Base-by-base conservation (phyloP, 2,797 vertebrate genomes). In the Hozukius guyotensis region DNA sequence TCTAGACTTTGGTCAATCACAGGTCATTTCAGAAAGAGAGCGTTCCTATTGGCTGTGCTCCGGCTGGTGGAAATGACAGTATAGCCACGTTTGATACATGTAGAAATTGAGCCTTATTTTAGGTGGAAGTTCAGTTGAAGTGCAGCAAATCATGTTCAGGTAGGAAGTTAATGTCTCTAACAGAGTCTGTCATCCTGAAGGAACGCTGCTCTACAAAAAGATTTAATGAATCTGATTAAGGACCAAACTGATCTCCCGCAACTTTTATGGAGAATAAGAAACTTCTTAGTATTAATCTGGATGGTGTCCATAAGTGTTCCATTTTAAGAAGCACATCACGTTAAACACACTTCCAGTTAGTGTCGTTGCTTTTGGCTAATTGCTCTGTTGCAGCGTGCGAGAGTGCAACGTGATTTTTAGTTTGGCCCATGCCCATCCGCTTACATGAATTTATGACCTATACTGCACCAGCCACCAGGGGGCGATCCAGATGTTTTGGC, bases 21-120 rank as follows among this genome's bases (percentile, higher is more conserved):
- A 27, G 25, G 25, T 27, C 25, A 27, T 4, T 27, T 27, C 25
- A 27, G 25, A 27, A 3, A 27, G 25, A 27, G 25, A 27, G 25
- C 25, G 3, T 27, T 27, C 25, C 25, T 27, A 27, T 27, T 27
- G 25, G 25, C 25, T 27, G 25, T 27, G 25, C 25, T 27, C 3
- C 3, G 25, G 25, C 25, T 27, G 25, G 25, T 27, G 25, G 25
- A 27, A 27, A 27, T 6, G 42, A 68, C 57, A 78, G 75, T 67
- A 78, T 20, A 70, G 65, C 59, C 42, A 75, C 49, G 29, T 72
- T 75, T 25, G 34, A 72, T 53, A 62, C 62, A 86, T 22, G 62
- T 9, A 59, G 20, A 72, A 38, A 71, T 46, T 36, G 6, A 70
- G 36, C 14, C 11, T 31, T 56, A 24, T 27, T 27, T 16, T 9